Conservation (phyloP, 2,888 invertebrate species). For the Netelia inedita region DNA sequence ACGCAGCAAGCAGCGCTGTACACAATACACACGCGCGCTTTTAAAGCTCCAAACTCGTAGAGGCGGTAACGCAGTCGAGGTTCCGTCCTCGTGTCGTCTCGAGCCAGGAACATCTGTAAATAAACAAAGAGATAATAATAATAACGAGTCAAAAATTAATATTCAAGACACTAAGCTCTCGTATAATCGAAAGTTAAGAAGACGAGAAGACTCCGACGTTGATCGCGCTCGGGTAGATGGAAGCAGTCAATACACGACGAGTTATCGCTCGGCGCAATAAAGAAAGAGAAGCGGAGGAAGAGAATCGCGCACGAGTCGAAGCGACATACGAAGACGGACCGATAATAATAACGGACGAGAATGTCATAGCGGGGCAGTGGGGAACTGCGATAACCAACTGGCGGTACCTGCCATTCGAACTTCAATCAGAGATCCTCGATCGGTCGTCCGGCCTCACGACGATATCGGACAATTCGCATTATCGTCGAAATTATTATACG, state of each 20-base stretch:
- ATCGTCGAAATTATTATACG: background rate
- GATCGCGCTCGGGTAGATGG: conserved; percentile 64
- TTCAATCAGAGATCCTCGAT: conserved; percentile 45
- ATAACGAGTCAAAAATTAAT: background rate
- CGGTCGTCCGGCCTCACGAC: conserved; percentile 16
- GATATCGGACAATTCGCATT: background rate
- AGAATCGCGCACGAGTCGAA: background rate
- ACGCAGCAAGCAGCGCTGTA: background rate
- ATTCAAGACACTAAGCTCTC: background rate
- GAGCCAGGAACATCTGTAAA: background rate
- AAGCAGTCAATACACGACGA: conserved; percentile 49
- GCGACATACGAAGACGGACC: conserved; percentile 28
- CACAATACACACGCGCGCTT: conserved; percentile 22
- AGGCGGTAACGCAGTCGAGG: conserved; percentile 32
- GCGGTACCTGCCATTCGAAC: conserved; percentile 41
- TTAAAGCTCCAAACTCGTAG: conserved; percentile 40
- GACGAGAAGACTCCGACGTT: conserved; percentile 32
- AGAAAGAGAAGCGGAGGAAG: conserved; percentile 36
- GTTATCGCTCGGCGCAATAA: conserved; percentile 37
- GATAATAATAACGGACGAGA: conserved; percentile 40
- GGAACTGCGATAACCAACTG: conserved; percentile 38
- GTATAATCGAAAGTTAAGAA: conserved; percentile 12
- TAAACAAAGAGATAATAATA: background rate
- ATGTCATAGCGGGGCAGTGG: conserved; percentile 37
- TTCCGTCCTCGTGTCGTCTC: conserved; percentile 25